Conservation (phyloP, 2,113 vertebrate species). For the Mixornis gularis region DNA sequence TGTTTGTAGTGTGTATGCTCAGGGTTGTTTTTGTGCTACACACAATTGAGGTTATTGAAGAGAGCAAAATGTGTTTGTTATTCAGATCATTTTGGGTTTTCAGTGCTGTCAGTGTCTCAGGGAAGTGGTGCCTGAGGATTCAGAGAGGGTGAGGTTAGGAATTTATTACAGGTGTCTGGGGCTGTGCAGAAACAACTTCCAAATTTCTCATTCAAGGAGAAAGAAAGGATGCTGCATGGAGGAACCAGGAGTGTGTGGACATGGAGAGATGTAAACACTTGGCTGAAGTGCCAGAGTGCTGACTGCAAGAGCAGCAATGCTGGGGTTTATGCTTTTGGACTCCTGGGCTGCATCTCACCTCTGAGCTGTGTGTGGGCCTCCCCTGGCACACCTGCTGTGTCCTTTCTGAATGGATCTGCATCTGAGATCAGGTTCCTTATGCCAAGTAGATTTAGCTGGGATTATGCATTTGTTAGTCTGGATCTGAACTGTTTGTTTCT, state of each 20-base stretch:
- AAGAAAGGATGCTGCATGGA: neutral
- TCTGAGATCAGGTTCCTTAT: neutral
- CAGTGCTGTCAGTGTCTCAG: neutral
- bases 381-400: neutral
- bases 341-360: neutral
- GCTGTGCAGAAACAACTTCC: neutral
- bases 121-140: neutral
- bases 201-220: neutral
- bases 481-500: neutral
- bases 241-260: neutral
- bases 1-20: slow-evolving; percentile 17
- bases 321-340: rapidly evolving
- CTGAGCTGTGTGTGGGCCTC: neutral
- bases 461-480: neutral
- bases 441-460: neutral
- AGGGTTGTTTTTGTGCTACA: slow-evolving; percentile 35
- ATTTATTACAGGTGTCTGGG: neutral
- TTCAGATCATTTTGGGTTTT: slow-evolving; percentile 12
- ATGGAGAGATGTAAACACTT: neutral
- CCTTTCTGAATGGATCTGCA: neutral
- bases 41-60: slow-evolving; percentile 24
- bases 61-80: slow-evolving; percentile 4
- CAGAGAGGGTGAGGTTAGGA: neutral
- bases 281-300: neutral
- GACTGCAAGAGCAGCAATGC: neutral